These are phyloP conservation scores for Candidula unifasciata DNA, from an alignment of 2,888 invertebrate species.

Conservation along the genomic window DNA sequence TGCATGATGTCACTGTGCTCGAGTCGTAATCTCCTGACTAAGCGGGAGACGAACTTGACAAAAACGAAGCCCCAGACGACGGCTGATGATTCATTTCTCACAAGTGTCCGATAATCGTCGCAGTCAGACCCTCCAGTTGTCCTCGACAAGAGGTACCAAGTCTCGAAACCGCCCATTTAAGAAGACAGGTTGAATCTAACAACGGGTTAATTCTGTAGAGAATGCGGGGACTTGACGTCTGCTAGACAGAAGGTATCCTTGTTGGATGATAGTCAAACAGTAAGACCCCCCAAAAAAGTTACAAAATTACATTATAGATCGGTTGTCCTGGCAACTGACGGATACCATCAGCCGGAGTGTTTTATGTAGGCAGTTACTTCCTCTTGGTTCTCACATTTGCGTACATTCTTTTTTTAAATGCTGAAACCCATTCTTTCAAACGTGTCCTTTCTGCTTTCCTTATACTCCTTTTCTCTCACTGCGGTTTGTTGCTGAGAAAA, in stretches of 20 bases:
- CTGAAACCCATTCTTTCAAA: too few relatives aligned
- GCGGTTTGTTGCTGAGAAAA: too few relatives aligned
- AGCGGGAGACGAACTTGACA: not conserved
- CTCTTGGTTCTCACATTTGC: too few relatives aligned
- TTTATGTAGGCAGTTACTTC: too few relatives aligned
- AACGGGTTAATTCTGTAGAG: not conserved
- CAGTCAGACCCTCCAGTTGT: not conserved
- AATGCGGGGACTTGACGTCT: not conserved
- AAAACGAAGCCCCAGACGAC: not conserved
- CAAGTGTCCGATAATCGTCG: not conserved
- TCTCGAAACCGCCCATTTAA: not conserved
- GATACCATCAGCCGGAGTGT: too few relatives aligned
- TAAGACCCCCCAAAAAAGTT: not conserved
- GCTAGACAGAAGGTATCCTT: not conserved
- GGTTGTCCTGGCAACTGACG: too few relatives aligned
- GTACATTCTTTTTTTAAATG: too few relatives aligned
- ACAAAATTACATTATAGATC: not conserved
- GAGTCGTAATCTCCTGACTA: too few relatives aligned
- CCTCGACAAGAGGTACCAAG: not conserved
- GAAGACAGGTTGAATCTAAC: slow-evolving; percentile 5
- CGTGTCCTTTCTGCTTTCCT: too few relatives aligned
- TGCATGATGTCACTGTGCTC: too few relatives aligned
- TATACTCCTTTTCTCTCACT: too few relatives aligned
- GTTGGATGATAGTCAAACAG: not conserved
- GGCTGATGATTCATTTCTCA: slow-evolving; percentile 11